Evolutionary conservation across 2,113 vertebrate species (phyloP), one percentile per base, ranked within the genome.

Genomic region (Nanorana parkeri): DNA sequence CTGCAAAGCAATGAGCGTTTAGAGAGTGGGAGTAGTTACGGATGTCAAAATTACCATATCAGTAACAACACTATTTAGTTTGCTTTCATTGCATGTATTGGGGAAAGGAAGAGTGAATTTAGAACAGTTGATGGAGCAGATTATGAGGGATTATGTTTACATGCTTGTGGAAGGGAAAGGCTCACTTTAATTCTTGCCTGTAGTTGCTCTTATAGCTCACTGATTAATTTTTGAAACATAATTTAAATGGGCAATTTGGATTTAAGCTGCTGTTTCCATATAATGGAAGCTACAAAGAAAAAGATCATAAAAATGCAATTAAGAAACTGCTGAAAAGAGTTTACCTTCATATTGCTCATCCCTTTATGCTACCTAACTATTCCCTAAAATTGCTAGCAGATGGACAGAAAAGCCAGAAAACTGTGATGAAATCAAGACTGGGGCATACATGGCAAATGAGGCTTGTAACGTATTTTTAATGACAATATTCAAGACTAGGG

Each of bases 381-480:
- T 56, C 65, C 28, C n/a, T 54, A 68, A 79, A 79, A 80, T 80
- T 71, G 21, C 66, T 80, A 60, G 21, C 78, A 80, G 78, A 80
- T 80, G 78, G 54, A 79, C 5, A 32, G 24, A 36, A 41, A 68
- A 15, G 21, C 26, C 7, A 20, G 29, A 28, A 16, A 69, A 56
- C 54, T 36, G 54, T 21, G 10, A 16, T 80, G 58, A 71, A 80
- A 69, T 80, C 78, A 80, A 68, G 78, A 24, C 67, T 80, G 32
- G 19, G 8, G 78, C 66, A 80, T 21, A 73, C 68, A 58, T 23
- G 61, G 54, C 26, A 69, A 80, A 80, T 80, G 78, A 80, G 68
- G 78, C 67, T 61, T 80, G 55, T 80, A 80, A 80, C 55, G 66
- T 80, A 19, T 61, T 80, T 80, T 80, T 80, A 80, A 80, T 71